Evolutionary conservation across 2,888 invertebrate species (phyloP), one percentile per base, ranked within the genome.

Genomic region (Seladonia tumulorum): DNA sequence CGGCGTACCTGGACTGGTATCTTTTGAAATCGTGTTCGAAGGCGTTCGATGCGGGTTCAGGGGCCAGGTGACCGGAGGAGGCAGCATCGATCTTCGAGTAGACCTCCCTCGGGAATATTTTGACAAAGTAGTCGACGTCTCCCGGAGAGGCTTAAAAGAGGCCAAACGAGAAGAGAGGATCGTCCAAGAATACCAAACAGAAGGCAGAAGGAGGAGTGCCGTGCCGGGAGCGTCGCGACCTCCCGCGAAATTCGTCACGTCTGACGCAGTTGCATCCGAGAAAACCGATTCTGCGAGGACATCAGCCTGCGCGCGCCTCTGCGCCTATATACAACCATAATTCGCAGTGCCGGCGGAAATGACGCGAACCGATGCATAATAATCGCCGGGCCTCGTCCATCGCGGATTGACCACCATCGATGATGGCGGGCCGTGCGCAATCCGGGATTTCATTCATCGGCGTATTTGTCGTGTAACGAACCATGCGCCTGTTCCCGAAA

Each of bases 61-160:
- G 53, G 39, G 18, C 8, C 45, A 35, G 75, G 60, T 53, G 72
- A 76, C 76, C 53, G 45, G 10, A 47, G 10, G 57, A 47, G 10
- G 57, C 53, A 39, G 39, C 72, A 71, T 85, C 79, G 77, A 81
- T 79, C 70, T 76, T 79, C 10, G 79, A 29, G 49, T 49, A 42
- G 86, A 83, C 87, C 86, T 60, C 81, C 90, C 75, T 80, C 29
- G 82, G 83, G 85, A 85, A 71, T 80, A 71, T 74, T 73, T 79
- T 75, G 85, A 85, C 82, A 74, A 83, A 87, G 78, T 82, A 63
- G 70, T 47, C 72, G 70, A 53, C 70, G 83, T 74, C 89, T 89
- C 90, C 89, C 68, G 85, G 85, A 81, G 85, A 79, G 88, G 16
- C 70, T 77, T 68, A 70, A 45, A 49, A 85, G 75, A 85, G 89